Percentiles rank a stretch among this genome's conserved stretches.
Evolutionary conservation across 1,140 invertebrate genomes (phyloP).

Genomic region (Frieseomelitta varia): DNA sequence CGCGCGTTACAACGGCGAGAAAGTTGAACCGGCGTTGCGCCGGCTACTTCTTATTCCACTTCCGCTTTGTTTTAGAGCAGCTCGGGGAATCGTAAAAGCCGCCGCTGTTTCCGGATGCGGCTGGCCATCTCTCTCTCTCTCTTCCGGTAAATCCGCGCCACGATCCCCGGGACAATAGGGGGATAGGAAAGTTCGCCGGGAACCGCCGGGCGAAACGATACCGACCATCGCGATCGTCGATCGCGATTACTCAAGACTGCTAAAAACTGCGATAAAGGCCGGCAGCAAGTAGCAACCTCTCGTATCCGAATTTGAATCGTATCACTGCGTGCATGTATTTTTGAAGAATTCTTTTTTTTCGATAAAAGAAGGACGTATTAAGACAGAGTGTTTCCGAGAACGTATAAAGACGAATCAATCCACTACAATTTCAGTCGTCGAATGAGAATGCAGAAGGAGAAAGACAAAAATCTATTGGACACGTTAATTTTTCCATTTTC

Average conservation of each 20-base stretch:
- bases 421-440: no score
- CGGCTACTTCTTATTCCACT: constrained; percentile 51
- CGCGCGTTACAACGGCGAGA: neutral
- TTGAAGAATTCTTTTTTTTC: neutral
- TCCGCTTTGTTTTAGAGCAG: constrained; percentile 54
- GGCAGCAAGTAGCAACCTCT: constrained; percentile 11
- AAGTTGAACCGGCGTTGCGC: neutral
- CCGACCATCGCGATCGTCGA: neutral
- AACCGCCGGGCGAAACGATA: constrained; percentile 6
- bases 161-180: neutral
- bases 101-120: constrained; percentile 34
- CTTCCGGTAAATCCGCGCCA: constrained; percentile 28
- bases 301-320: neutral
- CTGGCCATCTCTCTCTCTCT: constrained; percentile 4
- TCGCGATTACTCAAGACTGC: neutral
- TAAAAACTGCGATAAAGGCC: constrained; percentile 40
- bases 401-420: no score
- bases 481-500: no score
- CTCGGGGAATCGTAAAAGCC: constrained; percentile 51
- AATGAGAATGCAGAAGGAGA: no score
- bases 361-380: neutral
- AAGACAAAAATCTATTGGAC: no score
- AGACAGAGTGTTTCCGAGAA: no score
- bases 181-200: constrained; percentile 28
- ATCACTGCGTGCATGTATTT: neutral